Conservation (phyloP, 2,888 invertebrate genomes). For the Alviniconcha strummeri region DNA sequence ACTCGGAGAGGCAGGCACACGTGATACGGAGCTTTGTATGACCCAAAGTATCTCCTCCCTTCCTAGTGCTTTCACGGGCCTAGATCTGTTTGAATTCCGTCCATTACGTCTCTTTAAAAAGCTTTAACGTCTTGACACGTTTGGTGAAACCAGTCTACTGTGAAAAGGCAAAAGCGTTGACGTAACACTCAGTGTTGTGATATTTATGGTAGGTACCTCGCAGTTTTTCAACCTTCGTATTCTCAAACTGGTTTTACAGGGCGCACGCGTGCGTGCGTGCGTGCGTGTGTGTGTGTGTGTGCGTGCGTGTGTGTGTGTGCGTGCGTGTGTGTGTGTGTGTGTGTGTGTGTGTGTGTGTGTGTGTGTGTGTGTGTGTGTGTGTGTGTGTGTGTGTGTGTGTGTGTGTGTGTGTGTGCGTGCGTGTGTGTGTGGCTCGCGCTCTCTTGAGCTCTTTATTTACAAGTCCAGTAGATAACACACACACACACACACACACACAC, state of each 20-base stretch:
- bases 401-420: background rate
- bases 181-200: background rate
- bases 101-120: no score
- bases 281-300: background rate
- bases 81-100: no score
- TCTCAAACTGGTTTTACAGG: background rate
- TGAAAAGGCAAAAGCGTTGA: background rate
- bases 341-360: background rate
- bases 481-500: background rate
- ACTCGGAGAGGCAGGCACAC: no score
- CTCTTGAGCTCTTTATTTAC: background rate
- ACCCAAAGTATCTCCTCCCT: no score
- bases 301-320: background rate
- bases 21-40: no score
- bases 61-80: no score
- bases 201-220: background rate
- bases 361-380: background rate
- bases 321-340: background rate
- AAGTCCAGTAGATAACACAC: background rate
- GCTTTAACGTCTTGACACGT: no score
- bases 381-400: constrained; percentile 1
- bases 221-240: background rate
- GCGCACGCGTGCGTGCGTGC: background rate
- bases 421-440: background rate
- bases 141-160: no score